Evolutionary conservation across 2,888 invertebrate genomes (phyloP), one percentile per base, ranked within the genome.

Genomic region (Lepidocyrtoides sp.): DNA sequence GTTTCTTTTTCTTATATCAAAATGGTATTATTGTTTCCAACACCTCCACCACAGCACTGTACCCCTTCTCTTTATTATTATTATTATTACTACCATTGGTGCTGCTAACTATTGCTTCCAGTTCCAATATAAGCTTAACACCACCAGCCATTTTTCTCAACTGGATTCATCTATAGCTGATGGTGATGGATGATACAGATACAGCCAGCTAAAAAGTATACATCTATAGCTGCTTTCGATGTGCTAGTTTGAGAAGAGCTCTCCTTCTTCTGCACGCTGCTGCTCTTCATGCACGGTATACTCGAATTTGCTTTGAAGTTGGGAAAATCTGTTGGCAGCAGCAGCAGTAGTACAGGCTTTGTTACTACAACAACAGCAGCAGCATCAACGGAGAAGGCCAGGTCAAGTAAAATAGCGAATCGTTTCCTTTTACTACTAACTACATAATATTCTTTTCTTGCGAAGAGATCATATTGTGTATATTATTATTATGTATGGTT

Each of bases 241-340:
- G 26, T 26, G 44, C 20, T 12, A 0, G 75, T 20, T n/a, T n/a
- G n/a, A 48, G 5, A 51, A 29, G 32, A 54, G 23, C 20, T 20
- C 26, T 54, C 54, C 51, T 51, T 51, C 51, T 60, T 17, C n/a
- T 54, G 17, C 54, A 17, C 20, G 32, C 54, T 29, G 32, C 54
- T 51, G 17, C 77, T 29, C n/a, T 17, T 32, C 23, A 29, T 36
- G 36, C 36, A 36, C n/a, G n/a, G n/a, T n/a, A n/a, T 66, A 36
- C 36, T 41, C n/a, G 8, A 8, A 23, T 14, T 60, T 63, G 12
- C 41, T 17, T n/a, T 23, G 75, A 26, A 51, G 29, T 77, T n/a
- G 72, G 29, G 77, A 77, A 77, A 77, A 77, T 54, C 77, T 77
- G 48, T 26, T 48, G 51, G 26, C 54, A 54, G 17, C 29, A n/a